Percentiles rank a stretch among this genome's conserved stretches.
These are phyloP conservation scores for Lepidochitona cinerea DNA, from an alignment of 2,888 invertebrate species.

Conservation along the genomic window DNA sequence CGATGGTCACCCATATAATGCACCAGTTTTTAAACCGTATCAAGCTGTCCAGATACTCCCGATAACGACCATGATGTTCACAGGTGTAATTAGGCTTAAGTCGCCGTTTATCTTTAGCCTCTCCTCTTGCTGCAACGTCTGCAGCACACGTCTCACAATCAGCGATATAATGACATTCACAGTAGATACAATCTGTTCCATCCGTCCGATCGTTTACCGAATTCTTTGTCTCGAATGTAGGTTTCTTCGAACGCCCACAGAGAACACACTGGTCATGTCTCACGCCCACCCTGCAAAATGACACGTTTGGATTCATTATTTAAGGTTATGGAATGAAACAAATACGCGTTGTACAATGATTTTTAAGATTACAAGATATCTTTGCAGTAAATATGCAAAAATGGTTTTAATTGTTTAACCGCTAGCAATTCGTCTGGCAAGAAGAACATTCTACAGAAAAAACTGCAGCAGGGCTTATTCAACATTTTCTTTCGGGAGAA, in stretches of 20 bases:
- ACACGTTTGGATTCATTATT: too few relatives aligned
- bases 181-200: slow-evolving; percentile 34
- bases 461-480: too few relatives aligned
- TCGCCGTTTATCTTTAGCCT: neutral
- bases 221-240: neutral
- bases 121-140: slow-evolving; percentile 36
- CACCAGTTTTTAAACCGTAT: slow-evolving; percentile 63
- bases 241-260: slow-evolving; percentile 41
- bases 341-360: too few relatives aligned
- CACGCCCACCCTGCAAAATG: slow-evolving; percentile 42
- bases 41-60: slow-evolving; percentile 58
- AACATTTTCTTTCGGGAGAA: too few relatives aligned
- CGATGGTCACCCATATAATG: slow-evolving; percentile 63
- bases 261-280: slow-evolving; percentile 55
- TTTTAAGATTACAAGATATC: too few relatives aligned
- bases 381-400: too few relatives aligned
- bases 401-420: too few relatives aligned
- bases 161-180: slow-evolving; percentile 56
- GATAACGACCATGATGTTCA: slow-evolving; percentile 58
- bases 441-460: too few relatives aligned
- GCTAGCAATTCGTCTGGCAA: too few relatives aligned
- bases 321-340: too few relatives aligned
- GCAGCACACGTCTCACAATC: slow-evolving; percentile 54
- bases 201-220: slow-evolving; percentile 19
- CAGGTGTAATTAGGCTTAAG: slow-evolving; percentile 31